Conservation (phyloP, 2,113 vertebrate species). For the Phodopus roborovskii region DNA sequence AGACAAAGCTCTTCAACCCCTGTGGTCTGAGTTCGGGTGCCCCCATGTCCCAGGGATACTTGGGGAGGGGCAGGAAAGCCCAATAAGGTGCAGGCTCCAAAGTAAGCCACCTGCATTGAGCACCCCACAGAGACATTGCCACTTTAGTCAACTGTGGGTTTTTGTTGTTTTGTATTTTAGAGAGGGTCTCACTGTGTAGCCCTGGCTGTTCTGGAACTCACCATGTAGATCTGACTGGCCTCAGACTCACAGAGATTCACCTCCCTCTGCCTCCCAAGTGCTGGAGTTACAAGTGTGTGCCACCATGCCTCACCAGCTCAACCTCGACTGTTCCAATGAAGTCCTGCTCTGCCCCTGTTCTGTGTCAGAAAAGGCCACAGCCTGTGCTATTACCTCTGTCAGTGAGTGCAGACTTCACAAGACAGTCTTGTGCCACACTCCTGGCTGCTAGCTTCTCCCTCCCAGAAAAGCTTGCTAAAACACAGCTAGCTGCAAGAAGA, state of each 20-base stretch:
- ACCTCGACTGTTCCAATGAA: neutral
- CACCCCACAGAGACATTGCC: neutral
- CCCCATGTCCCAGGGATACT: neutral
- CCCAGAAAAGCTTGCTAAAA: neutral
- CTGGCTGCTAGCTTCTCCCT: neutral
- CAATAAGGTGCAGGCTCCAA: neutral
- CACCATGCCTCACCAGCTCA: neutral
- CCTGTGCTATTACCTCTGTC: neutral
- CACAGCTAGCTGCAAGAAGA: neutral
- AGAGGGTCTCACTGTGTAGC: neutral
- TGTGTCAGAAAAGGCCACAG: neutral
- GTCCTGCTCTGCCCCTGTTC: neutral
- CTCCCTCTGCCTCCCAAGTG: neutral
- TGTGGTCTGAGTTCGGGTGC: neutral
- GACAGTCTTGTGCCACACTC: neutral
- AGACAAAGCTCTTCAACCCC: neutral
- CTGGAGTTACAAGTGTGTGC: neutral
- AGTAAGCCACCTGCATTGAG: neutral
- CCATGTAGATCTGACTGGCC: neutral
- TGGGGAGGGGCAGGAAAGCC: neutral
- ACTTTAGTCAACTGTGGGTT: neutral
- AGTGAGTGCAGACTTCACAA: accelerated
- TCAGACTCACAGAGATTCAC: neutral
- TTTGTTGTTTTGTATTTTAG: neutral
- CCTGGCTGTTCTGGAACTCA: neutral